These are phyloP conservation scores for Sebastes vulpes DNA, from an alignment of 2,797 vertebrate genomes.

Conservation along the genomic window DNA sequence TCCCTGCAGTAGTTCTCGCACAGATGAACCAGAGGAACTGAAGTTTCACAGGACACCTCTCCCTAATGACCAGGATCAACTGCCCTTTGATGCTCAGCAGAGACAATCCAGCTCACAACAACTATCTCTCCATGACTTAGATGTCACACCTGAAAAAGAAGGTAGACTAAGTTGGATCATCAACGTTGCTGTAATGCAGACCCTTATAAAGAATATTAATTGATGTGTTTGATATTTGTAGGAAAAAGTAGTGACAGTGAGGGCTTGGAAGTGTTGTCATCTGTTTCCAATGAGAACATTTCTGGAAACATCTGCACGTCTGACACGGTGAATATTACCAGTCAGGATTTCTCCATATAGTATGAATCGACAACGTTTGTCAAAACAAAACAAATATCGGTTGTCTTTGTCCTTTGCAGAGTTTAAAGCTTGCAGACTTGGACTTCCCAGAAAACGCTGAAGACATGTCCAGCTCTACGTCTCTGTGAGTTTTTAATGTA, in stretches of 20 bases:
- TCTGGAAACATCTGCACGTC: conserved; percentile 52
- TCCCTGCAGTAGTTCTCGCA: conserved; percentile 48
- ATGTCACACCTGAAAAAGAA: conserved; percentile 63
- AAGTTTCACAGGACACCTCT: conserved; percentile 12
- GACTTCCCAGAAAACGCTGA: conserved; percentile 45
- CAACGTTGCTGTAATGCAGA: background rate
- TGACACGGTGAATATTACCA: conserved; percentile 45
- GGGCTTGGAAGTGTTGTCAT: conserved; percentile 44
- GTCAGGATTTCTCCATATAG: background rate
- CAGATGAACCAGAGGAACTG: conserved; percentile 57
- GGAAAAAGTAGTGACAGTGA: conserved; percentile 55
- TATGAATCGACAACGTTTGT: background rate
- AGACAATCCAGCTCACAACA: conserved; percentile 11
- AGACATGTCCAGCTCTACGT: conserved; percentile 15
- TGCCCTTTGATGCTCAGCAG: conserved; percentile 36
- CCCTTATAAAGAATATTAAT: background rate
- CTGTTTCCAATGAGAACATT: conserved; percentile 46
- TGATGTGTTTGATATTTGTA: conserved; percentile 35
- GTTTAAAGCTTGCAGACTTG: conserved; percentile 79
- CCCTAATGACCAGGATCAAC: conserved; percentile 17
- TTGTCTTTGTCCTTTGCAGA: conserved; percentile 56
- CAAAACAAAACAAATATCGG: background rate
- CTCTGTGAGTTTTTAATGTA: conserved; percentile 70
- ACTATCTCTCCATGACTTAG: conserved; percentile 18
- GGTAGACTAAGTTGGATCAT: conserved; percentile 28